These are phyloP conservation scores for Homalodisca vitripennis DNA, from an alignment of 1,140 invertebrate genomes.

Conservation along the genomic window DNA sequence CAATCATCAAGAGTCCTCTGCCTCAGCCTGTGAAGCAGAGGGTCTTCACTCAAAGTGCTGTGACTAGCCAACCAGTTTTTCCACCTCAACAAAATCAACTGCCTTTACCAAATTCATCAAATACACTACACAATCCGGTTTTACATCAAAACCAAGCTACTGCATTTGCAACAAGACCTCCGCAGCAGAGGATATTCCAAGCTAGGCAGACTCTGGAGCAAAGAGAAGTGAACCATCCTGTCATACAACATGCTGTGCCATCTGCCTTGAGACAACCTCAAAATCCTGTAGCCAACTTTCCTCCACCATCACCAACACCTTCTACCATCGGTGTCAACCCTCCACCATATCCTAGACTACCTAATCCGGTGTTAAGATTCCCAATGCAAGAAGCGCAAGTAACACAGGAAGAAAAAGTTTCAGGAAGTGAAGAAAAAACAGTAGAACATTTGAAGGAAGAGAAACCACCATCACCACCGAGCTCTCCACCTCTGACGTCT, in stretches of 20 bases:
- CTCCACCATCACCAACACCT: slow-evolving; percentile 46
- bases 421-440: slow-evolving; percentile 29
- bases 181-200: slow-evolving; percentile 25
- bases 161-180: neutral
- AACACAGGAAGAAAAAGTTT: slow-evolving; percentile 31
- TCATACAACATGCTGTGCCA: slow-evolving; percentile 22
- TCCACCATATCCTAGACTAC: slow-evolving; percentile 31
- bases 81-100: slow-evolving; percentile 38
- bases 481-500: slow-evolving; percentile 34
- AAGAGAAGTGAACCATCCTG: slow-evolving; percentile 8
- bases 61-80: neutral
- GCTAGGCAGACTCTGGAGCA: slow-evolving; percentile 17
- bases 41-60: neutral
- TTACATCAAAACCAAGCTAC: slow-evolving; percentile 19
- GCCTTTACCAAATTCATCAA: slow-evolving; percentile 17
- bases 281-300: slow-evolving; percentile 47
- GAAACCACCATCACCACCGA: neutral
- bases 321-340: slow-evolving; percentile 33
- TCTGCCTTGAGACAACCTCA: slow-evolving; percentile 46
- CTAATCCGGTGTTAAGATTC: slow-evolving; percentile 19
- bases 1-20: slow-evolving; percentile 7
- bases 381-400: slow-evolving; percentile 22
- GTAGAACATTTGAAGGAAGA: slow-evolving; percentile 17
- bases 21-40: neutral
- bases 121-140: slow-evolving; percentile 1